phyloP scores from a whole-genome alignment of 2,113 vertebrate genomes.

The Vulpes lagopus region DNA sequence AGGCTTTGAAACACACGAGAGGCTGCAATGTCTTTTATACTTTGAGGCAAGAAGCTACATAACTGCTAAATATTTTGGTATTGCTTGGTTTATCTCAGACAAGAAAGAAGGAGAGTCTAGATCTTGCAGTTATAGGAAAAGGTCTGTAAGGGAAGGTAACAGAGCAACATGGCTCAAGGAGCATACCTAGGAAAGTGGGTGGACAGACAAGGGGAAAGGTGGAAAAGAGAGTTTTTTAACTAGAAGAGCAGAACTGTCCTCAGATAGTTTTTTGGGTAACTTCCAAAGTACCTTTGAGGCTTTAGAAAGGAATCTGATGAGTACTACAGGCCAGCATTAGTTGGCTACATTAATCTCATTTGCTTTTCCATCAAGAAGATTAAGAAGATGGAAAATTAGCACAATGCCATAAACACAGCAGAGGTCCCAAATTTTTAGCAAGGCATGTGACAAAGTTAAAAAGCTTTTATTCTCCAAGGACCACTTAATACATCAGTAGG shows the following conservation, averaged over 20 bases:
- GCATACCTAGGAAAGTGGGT: conserved; percentile 16
- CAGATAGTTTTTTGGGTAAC: neutral
- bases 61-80: neutral
- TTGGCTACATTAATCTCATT: conserved; percentile 1
- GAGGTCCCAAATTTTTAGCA: conserved; percentile 3
- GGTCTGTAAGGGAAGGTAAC: neutral
- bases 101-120: conserved; percentile 42
- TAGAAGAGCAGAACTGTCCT: conserved; percentile 7
- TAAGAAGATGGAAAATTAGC: conserved; percentile 42
- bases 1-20: neutral
- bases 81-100: conserved; percentile 24
- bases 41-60: neutral
- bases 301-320: neutral
- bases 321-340: neutral
- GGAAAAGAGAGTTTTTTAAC: neutral
- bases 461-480: conserved; percentile 31
- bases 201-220: neutral
- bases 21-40: neutral
- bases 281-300: neutral
- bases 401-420: conserved; percentile 1
- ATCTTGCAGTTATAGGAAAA: conserved; percentile 42
- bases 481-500: neutral
- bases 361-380: neutral
- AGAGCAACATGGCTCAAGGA: neutral
- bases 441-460: conserved; percentile 14